Conservation (phyloP, 2,797 vertebrate genomes). For the Darevskia nairensis region DNA sequence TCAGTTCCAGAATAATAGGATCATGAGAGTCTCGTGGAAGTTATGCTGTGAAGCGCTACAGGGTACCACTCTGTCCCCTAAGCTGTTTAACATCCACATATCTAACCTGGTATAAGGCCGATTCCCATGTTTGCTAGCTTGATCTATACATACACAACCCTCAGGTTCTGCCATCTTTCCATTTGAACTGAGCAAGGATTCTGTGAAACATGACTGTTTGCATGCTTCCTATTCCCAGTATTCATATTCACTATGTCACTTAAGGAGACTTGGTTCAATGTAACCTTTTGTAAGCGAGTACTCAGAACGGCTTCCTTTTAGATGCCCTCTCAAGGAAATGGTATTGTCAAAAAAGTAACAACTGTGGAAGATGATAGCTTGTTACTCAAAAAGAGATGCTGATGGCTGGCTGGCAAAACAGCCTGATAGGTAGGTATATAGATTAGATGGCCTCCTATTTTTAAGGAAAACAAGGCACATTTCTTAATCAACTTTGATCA, state of each 20-base stretch:
- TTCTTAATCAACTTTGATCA: not conserved
- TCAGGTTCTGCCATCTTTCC: not conserved
- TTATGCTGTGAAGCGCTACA: no score
- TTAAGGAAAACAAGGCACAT: constrained; percentile 11
- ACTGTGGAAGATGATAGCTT: not conserved
- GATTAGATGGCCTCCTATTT: constrained; percentile 11
- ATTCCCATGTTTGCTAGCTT: not conserved
- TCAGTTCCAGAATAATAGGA: no score
- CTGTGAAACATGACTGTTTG: not conserved
- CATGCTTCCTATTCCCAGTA: not conserved
- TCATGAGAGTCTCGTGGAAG: no score
- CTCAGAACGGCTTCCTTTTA: not conserved
- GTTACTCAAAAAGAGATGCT: no score
- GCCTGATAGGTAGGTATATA: constrained; percentile 19
- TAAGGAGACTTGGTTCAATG: not conserved
- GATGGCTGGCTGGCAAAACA: not conserved
- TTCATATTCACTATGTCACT: not conserved
- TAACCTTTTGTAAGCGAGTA: not conserved
- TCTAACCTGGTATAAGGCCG: not conserved
- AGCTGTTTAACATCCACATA: no score
- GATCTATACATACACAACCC: not conserved
- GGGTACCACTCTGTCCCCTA: no score
- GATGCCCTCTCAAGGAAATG: not conserved
- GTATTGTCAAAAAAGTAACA: not conserved
- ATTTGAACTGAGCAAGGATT: not conserved